phyloP scores from a whole-genome alignment of 2,113 vertebrate genomes.

The Anoplopoma fimbria region DNA sequence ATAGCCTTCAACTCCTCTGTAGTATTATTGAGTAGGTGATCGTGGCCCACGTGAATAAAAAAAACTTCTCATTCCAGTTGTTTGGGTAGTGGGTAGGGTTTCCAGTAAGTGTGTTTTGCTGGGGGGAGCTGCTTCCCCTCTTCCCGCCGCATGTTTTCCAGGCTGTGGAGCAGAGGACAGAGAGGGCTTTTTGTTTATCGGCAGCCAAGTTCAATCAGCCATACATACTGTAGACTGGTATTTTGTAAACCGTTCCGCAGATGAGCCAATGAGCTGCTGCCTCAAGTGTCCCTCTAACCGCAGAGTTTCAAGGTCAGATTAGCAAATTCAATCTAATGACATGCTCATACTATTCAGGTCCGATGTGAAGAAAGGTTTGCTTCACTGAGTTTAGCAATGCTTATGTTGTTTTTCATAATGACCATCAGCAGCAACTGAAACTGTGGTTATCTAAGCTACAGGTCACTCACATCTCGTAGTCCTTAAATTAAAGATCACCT shows the following conservation, averaged over 20 bases:
- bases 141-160: conserved; percentile 62
- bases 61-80: conserved; percentile 41
- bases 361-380: conserved; percentile 20
- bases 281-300: conserved; percentile 36
- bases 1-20: not conserved
- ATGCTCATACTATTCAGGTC: not conserved
- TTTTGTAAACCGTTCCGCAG: conserved; percentile 39
- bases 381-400: conserved; percentile 1
- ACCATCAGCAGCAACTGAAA: not conserved
- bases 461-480: not conserved
- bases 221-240: conserved; percentile 53
- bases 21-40: conserved; percentile 9
- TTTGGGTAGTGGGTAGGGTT: conserved; percentile 69
- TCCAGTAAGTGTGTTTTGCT: conserved; percentile 62
- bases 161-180: conserved; percentile 51
- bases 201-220: conserved; percentile 57
- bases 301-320: conserved; percentile 39
- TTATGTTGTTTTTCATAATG: not conserved
- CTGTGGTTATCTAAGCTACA: not conserved
- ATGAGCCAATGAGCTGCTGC: conserved; percentile 34
- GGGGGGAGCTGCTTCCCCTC: conserved; percentile 52
- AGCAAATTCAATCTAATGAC: conserved; percentile 7
- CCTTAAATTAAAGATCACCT: not conserved
- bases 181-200: conserved; percentile 67
- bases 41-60: not conserved